These are phyloP conservation scores for Cantharis flavilabris DNA, from an alignment of 2,888 invertebrate genomes.

Conservation along the genomic window DNA sequence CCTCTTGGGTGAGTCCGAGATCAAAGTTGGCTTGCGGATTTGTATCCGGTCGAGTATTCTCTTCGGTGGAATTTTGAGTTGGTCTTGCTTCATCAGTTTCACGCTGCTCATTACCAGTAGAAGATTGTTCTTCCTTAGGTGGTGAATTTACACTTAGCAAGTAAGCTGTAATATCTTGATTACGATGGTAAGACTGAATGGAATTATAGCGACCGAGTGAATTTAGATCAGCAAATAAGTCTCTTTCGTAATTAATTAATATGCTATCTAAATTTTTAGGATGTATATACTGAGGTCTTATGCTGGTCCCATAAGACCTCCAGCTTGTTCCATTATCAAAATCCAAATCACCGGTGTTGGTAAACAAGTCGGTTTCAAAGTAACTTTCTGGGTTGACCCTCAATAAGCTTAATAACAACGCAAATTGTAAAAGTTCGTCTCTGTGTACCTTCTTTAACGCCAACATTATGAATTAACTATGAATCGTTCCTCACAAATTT, in stretches of 20 bases:
- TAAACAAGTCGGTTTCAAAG: constrained; percentile 60
- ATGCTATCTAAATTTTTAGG: constrained; percentile 75
- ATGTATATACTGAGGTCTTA: constrained; percentile 67
- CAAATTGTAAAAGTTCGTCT: constrained; percentile 80
- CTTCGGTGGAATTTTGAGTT: constrained; percentile 4
- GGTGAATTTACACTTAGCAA: constrained; percentile 62
- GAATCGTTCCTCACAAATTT: neutral
- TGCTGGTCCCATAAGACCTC: constrained; percentile 62
- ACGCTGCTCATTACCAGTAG: constrained; percentile 5
- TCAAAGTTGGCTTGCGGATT: constrained; percentile 20
- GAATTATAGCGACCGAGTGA: constrained; percentile 68
- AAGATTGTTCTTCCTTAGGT: constrained; percentile 54
- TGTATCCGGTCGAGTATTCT: constrained; percentile 21
- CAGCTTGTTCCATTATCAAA: constrained; percentile 72
- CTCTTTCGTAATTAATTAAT: constrained; percentile 72
- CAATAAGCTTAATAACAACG: constrained; percentile 79
- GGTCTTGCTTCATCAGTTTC: constrained; percentile 9
- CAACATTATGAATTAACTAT: constrained; percentile 64
- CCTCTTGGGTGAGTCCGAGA: constrained; percentile 49
- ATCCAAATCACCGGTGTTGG: constrained; percentile 53
- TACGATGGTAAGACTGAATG: constrained; percentile 57
- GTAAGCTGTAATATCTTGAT: constrained; percentile 64
- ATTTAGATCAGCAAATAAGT: constrained; percentile 74
- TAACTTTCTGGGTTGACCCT: constrained; percentile 76
- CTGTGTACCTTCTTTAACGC: constrained; percentile 81